Evolutionary conservation across 2,113 vertebrate genomes (phyloP).

Genomic region (Gobio gobio): DNA sequence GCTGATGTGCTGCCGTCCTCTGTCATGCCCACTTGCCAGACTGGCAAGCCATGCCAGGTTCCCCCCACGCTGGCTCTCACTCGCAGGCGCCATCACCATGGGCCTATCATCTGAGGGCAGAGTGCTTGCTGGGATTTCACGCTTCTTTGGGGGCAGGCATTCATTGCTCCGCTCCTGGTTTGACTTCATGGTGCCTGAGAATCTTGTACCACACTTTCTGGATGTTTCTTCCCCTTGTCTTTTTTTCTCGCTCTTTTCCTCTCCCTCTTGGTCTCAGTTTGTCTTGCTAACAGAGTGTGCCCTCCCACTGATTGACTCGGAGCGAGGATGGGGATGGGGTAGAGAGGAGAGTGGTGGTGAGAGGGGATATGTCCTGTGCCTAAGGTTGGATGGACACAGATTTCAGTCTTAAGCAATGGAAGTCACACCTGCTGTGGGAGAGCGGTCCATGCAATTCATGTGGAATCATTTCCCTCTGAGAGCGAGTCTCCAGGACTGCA

Average conservation of each 20-base stretch:
- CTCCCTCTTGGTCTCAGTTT: conserved; percentile 35
- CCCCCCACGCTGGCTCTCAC: conserved; percentile 87
- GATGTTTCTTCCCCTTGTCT: conserved; percentile 40
- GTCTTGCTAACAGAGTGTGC: conserved; percentile 20
- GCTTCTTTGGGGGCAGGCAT: conserved; percentile 98
- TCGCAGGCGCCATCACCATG: conserved; percentile 72
- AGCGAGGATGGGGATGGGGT: conserved; percentile 42
- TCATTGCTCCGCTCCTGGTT: conserved; percentile 98
- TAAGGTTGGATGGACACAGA: conserved; percentile 81
- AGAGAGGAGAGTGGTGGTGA: conserved; percentile 33
- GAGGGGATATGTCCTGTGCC: conserved; percentile 64
- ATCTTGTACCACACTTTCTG: conserved; percentile 35
- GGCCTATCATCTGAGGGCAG: conserved; percentile 86
- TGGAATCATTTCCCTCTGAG: conserved; percentile 96
- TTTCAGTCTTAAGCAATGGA: conserved; percentile 86
- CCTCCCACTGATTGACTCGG: conserved; percentile 36
- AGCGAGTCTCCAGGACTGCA: conserved; percentile 78
- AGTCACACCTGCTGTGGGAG: conserved; percentile 90
- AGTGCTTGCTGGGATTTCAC: conserved; percentile 90
- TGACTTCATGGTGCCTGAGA: conserved; percentile 90
- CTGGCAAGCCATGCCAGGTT: conserved; percentile 89
- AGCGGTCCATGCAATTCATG: conserved; percentile 92
- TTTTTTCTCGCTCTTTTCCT: conserved; percentile 48
- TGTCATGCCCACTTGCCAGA: conserved; percentile 76
- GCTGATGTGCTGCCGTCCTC: conserved; percentile 63